These are phyloP conservation scores for Prochilodus magdalenae DNA, from an alignment of 2,113 vertebrate species.

Conservation along the genomic window DNA sequence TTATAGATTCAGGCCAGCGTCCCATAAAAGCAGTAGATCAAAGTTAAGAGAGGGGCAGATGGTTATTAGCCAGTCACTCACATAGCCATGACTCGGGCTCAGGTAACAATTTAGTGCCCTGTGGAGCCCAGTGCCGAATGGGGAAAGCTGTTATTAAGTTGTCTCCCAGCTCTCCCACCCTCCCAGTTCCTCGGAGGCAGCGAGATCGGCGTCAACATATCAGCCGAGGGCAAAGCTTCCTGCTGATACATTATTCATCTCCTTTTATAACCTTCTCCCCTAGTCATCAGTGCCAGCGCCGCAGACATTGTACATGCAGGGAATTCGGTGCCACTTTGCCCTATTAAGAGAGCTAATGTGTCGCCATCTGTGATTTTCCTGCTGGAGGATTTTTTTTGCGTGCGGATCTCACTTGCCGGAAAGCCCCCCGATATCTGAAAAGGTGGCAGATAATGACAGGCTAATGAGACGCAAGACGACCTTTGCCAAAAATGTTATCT, in stretches of 20 bases:
- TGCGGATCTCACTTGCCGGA: background rate
- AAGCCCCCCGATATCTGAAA: conserved; percentile 4
- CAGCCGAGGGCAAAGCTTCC: conserved; percentile 39
- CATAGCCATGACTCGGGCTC: conserved; percentile 19
- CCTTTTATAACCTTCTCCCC: conserved; percentile 42
- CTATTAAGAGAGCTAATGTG: conserved; percentile 40
- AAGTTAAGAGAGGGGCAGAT: conserved; percentile 29
- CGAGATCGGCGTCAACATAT: conserved; percentile 39
- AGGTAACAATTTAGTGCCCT: conserved; percentile 49
- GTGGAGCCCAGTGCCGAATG: conserved; percentile 15
- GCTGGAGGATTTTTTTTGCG: conserved; percentile 6
- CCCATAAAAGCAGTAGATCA: conserved; percentile 16
- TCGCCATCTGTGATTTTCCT: conserved; percentile 34
- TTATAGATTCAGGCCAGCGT: conserved; percentile 8
- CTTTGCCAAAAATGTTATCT: conserved; percentile 22
- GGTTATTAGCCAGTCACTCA: conserved; percentile 45
- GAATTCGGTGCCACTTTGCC: conserved; percentile 36
- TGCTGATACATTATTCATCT: conserved; percentile 53
- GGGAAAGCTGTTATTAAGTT: conserved; percentile 48
- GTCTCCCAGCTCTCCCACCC: conserved; percentile 25
- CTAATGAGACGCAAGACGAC: conserved; percentile 40
- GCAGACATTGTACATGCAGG: conserved; percentile 33
- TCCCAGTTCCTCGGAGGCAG: conserved; percentile 14
- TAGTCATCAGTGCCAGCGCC: conserved; percentile 28
- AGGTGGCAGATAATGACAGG: conserved; percentile 31